Evolutionary conservation across 2,113 vertebrate species (phyloP).

Genomic region (Corynorhinus townsendii): DNA sequence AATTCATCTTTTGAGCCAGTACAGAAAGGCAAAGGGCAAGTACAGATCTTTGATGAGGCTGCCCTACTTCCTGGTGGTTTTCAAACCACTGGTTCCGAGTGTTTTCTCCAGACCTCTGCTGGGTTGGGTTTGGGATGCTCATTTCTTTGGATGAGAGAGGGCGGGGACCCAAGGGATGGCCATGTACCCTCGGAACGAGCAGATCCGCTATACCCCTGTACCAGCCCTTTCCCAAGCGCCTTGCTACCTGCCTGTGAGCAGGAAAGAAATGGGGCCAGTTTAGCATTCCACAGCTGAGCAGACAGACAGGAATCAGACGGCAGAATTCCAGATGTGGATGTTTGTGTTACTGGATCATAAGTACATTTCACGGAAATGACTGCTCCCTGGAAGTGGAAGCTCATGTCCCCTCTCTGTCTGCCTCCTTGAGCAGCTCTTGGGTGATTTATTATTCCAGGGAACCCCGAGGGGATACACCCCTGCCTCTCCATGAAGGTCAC

Average conservation of each 20-base stretch:
- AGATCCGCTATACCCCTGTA: accelerated
- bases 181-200: background rate
- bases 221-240: accelerated
- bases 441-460: constrained; percentile 38
- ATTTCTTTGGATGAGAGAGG: background rate
- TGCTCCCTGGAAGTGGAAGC: background rate
- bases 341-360: constrained; percentile 43
- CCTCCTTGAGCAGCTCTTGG: background rate
- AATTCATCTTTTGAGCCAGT: background rate
- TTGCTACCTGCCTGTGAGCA: accelerated
- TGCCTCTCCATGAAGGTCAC: constrained; percentile 16
- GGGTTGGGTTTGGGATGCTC: background rate
- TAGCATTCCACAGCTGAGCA: background rate
- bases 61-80: background rate
- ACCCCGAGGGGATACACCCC: background rate
- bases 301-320: background rate
- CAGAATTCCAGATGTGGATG: constrained; percentile 55
- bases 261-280: background rate
- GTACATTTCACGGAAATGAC: constrained; percentile 16
- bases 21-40: background rate
- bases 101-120: background rate
- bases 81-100: background rate
- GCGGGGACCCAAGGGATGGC: background rate
- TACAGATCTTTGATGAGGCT: background rate
- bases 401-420: background rate